Evolutionary conservation across 2,797 vertebrate genomes (phyloP).

Genomic region (Phylloscopus collybita): DNA sequence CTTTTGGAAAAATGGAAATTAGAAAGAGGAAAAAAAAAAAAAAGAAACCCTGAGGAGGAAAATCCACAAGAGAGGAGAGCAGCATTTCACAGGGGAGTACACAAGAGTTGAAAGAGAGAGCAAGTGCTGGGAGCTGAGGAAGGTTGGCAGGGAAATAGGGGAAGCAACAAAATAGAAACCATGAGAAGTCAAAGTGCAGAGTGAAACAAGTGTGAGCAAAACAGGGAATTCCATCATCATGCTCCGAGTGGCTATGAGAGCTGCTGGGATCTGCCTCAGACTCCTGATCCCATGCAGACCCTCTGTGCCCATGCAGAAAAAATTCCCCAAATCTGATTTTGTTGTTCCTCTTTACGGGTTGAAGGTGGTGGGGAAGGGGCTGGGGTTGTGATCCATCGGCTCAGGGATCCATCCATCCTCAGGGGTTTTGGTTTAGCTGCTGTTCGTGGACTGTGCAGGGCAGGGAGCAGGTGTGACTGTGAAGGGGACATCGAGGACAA

Average conservation of each 20-base stretch:
- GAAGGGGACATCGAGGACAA: fast-evolving
- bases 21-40: not conserved
- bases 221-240: fast-evolving
- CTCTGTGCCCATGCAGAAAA: not conserved
- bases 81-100: not conserved
- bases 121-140: not conserved
- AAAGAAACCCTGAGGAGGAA: not conserved
- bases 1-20: conserved; percentile 27
- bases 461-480: not conserved
- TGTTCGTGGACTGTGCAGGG: not conserved
- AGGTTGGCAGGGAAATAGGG: not conserved
- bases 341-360: no score
- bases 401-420: no score
- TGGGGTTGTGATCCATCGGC: fast-evolving
- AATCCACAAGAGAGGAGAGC: not conserved
- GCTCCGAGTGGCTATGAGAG: fast-evolving
- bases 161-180: not conserved
- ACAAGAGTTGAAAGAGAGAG: not conserved
- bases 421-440: no score
- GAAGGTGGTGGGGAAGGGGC: not conserved
- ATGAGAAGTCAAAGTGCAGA: not conserved
- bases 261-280: not conserved
- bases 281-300: fast-evolving
- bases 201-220: not conserved
- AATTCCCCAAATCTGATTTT: not conserved